Conservation (phyloP, 2,888 invertebrate species). For the Ophion slaviceki region DNA sequence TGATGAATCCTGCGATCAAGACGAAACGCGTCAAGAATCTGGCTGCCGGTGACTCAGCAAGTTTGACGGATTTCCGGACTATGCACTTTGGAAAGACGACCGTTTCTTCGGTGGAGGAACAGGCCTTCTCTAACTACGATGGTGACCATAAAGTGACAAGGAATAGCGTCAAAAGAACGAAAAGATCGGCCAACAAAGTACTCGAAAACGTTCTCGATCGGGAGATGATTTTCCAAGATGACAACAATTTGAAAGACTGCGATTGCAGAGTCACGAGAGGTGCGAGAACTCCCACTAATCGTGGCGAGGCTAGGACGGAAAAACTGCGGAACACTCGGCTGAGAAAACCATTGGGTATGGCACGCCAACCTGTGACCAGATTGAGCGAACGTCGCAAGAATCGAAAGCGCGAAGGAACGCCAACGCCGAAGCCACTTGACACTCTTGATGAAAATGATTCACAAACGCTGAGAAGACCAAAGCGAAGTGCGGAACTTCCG, state of each 20-base stretch:
- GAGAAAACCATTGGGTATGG: background rate
- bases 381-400: background rate
- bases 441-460: constrained; percentile 6
- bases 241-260: constrained; percentile 74
- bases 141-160: background rate
- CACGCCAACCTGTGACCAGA: background rate
- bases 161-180: background rate
- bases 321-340: background rate
- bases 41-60: background rate
- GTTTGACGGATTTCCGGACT: constrained; percentile 41
- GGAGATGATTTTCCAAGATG: constrained; percentile 78
- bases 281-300: constrained; percentile 20
- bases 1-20: background rate
- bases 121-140: constrained; percentile 7
- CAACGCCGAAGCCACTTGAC: background rate
- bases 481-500: constrained; percentile 4
- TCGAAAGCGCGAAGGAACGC: constrained; percentile 17
- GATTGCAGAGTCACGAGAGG: constrained; percentile 75
- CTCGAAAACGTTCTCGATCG: constrained; percentile 68
- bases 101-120: constrained; percentile 51
- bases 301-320: background rate
- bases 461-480: constrained; percentile 26
- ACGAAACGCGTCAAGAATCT: constrained; percentile 1
- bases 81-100: constrained; percentile 48
- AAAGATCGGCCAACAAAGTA: constrained; percentile 65